Conservation (phyloP, 2,888 invertebrate species). For the Eupithecia tripunctaria region DNA sequence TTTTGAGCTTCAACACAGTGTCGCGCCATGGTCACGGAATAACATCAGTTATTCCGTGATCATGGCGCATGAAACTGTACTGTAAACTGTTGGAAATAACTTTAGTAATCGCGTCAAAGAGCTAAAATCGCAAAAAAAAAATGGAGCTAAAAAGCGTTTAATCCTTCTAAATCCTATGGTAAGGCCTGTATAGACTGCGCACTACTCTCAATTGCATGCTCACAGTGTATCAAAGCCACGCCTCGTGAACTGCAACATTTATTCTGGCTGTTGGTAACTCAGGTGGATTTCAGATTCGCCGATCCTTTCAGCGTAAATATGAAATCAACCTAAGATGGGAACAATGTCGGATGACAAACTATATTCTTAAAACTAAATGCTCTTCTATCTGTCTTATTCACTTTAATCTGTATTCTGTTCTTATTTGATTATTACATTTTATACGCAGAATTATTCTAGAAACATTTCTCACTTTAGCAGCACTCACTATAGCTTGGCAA, state of each 20-base stretch:
- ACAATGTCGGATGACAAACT: background rate
- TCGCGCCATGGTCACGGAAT: too few species aligned
- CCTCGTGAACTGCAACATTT: background rate
- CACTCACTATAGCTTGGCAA: conserved; percentile 7
- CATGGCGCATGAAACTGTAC: too few species aligned
- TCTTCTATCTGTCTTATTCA: too few species aligned
- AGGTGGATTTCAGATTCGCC: background rate
- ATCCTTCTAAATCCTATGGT: background rate
- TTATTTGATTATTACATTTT: background rate
- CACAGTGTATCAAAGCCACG: background rate
- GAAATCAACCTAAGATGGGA: background rate
- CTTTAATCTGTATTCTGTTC: background rate
- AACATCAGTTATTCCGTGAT: too few species aligned
- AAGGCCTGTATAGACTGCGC: background rate
- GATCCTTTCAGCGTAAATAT: background rate
- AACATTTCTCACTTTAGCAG: conserved; percentile 41
- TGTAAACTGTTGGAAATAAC: too few species aligned
- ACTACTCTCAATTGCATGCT: conserved; percentile 2
- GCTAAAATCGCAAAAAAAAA: background rate
- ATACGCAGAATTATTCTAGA: conserved; percentile 14
- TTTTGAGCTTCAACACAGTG: too few species aligned
- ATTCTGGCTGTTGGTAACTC: background rate
- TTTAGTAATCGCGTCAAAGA: background rate
- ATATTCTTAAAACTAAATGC: background rate
- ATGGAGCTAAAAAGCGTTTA: background rate